phyloP scores from a whole-genome alignment of 2,113 vertebrate species.

The Nyctibius bracteatus region DNA sequence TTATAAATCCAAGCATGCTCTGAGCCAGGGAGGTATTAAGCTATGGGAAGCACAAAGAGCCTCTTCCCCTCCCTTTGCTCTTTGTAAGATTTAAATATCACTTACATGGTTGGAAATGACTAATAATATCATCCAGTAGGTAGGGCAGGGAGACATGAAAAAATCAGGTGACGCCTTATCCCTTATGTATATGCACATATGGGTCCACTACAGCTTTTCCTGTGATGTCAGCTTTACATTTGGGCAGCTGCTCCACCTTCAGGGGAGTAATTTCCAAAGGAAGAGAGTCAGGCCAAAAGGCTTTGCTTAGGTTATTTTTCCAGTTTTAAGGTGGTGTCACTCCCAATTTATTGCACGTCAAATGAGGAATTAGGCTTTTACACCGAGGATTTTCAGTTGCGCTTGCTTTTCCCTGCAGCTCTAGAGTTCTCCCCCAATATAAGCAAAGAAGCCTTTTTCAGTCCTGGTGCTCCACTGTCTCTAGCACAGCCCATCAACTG shows the following conservation, averaged over 20 bases:
- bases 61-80: not conserved
- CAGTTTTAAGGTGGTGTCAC: not conserved
- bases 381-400: not conserved
- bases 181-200: not conserved
- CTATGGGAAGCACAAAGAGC: not conserved
- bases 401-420: not conserved
- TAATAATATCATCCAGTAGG: not conserved
- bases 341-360: not conserved
- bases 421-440: not conserved
- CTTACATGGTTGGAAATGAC: not conserved
- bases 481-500: not conserved
- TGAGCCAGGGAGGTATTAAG: not conserved
- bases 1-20: not conserved
- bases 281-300: not conserved
- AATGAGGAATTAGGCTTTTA: not conserved
- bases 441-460: not conserved
- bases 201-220: not conserved
- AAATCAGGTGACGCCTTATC: not conserved
- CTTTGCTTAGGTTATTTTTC: not conserved
- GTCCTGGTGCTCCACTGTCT: not conserved
- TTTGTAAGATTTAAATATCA: not conserved
- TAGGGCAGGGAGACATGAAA: not conserved
- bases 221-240: not conserved
- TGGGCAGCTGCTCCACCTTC: not conserved
- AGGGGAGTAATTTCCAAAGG: not conserved